Evolutionary conservation across 2,113 vertebrate genomes (phyloP).

Genomic region (Acinonyx jubatus): DNA sequence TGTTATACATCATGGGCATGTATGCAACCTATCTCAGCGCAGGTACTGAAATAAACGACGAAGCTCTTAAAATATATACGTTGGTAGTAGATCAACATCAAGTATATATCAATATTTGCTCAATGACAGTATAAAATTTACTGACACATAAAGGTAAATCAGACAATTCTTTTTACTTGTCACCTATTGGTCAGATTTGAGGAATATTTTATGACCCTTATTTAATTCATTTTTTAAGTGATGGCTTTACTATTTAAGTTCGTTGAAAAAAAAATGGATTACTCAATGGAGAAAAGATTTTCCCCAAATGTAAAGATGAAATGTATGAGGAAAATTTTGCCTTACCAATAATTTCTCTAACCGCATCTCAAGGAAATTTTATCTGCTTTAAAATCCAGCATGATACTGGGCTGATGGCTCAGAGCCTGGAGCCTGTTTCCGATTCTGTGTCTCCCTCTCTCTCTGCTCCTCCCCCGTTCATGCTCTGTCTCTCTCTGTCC

Average conservation of each 20-base stretch:
- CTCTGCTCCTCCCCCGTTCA: no score
- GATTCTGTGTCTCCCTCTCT: no score
- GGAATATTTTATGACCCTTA: slow-evolving; percentile 8
- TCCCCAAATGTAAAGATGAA: background rate
- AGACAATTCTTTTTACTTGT: slow-evolving; percentile 35
- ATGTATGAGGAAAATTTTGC: background rate
- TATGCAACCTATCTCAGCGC: slow-evolving; percentile 58
- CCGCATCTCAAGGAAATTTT: background rate
- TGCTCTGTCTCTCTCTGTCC: no score
- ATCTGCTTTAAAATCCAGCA: slow-evolving; percentile 42
- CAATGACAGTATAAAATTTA: slow-evolving; percentile 62
- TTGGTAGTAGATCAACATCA: slow-evolving; percentile 53
- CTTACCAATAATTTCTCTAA: slow-evolving; percentile 43
- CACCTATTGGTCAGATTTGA: slow-evolving; percentile 43
- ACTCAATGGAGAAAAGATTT: background rate
- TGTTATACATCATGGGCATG: background rate
- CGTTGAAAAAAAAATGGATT: slow-evolving; percentile 41
- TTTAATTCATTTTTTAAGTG: slow-evolving; percentile 54
- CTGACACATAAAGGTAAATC: slow-evolving; percentile 68
- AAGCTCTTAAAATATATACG: slow-evolving; percentile 27
- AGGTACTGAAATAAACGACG: background rate
- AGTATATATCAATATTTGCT: slow-evolving; percentile 51
- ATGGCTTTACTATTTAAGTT: slow-evolving; percentile 35
- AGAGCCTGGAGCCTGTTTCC: no score
- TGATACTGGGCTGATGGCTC: no score